These are phyloP conservation scores for Cryptomyrus ogoouensis DNA, from an alignment of 2,113 vertebrate genomes.

Conservation along the genomic window DNA sequence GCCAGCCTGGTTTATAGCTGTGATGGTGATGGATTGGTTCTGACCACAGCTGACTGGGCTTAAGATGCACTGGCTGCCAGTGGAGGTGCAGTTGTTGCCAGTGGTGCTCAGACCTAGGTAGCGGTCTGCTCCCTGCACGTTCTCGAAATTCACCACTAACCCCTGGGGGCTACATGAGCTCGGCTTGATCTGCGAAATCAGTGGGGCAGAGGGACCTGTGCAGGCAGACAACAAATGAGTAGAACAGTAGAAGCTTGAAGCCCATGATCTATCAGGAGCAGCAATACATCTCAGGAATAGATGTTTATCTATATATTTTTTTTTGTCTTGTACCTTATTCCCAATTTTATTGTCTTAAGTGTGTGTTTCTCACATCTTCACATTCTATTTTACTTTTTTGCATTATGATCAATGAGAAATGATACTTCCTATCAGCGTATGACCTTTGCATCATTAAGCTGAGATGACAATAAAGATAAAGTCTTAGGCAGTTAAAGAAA, in stretches of 20 bases:
- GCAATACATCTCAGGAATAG: background rate
- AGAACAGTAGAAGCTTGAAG: background rate
- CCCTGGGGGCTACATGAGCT: slow-evolving; percentile 29
- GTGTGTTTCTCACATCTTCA: background rate
- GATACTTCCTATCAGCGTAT: background rate
- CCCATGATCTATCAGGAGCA: background rate
- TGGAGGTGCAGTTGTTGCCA: slow-evolving; percentile 58
- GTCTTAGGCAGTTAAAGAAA: no score
- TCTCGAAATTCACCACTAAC: slow-evolving; percentile 65
- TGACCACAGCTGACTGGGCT: slow-evolving; percentile 64
- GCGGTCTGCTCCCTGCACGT: slow-evolving; percentile 50
- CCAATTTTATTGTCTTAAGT: background rate
- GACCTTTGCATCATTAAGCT: background rate
- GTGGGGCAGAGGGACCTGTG: slow-evolving; percentile 50
- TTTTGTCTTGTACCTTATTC: background rate
- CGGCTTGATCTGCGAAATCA: slow-evolving; percentile 37
- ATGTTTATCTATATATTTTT: background rate
- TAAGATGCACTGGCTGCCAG: slow-evolving; percentile 59
- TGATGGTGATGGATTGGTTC: slow-evolving; percentile 62
- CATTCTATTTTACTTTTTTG: background rate
- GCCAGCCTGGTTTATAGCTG: slow-evolving; percentile 70
- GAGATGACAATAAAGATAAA: background rate
- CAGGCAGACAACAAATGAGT: background rate
- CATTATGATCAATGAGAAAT: background rate
- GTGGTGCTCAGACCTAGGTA: slow-evolving; percentile 57